Evolutionary conservation across 2,888 invertebrate genomes (phyloP).

Genomic region (Ormyrus nitidulus): DNA sequence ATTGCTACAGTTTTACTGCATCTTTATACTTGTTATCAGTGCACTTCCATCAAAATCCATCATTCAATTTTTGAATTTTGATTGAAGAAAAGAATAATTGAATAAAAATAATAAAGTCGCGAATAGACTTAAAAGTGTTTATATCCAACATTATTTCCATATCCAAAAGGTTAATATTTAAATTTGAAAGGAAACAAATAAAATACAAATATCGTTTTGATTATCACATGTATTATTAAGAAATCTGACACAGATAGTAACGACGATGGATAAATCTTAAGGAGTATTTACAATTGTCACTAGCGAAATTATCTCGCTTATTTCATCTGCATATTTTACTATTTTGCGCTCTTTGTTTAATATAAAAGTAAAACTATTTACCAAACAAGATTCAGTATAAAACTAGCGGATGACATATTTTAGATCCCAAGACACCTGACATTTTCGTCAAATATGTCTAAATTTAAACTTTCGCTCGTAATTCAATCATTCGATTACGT

Average conservation of each 20-base stretch:
- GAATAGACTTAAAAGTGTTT: slow-evolving; percentile 39
- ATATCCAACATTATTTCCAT: slow-evolving; percentile 34
- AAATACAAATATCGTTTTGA: slow-evolving; percentile 55
- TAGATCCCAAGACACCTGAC: slow-evolving; percentile 16
- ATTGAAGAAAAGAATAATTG: slow-evolving; percentile 44
- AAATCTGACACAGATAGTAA: slow-evolving; percentile 65
- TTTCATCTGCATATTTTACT: slow-evolving; percentile 40
- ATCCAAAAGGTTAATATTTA: slow-evolving; percentile 27
- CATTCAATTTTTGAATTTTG: slow-evolving; percentile 55
- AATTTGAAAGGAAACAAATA: slow-evolving; percentile 20
- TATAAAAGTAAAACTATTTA: slow-evolving; percentile 71
- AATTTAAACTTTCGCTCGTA: slow-evolving; percentile 55
- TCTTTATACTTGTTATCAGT: slow-evolving; percentile 56
- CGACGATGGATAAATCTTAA: slow-evolving; percentile 66
- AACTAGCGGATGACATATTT: slow-evolving; percentile 62
- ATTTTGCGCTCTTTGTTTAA: slow-evolving; percentile 61
- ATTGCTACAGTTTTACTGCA: slow-evolving; percentile 59
- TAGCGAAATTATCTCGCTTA: slow-evolving; percentile 25
- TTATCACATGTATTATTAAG: slow-evolving; percentile 66
- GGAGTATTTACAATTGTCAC: slow-evolving; percentile 68
- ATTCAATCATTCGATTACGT: slow-evolving; percentile 54
- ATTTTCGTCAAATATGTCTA: slow-evolving; percentile 35
- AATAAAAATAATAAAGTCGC: slow-evolving; percentile 50
- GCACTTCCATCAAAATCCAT: slow-evolving; percentile 53
- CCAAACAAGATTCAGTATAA: slow-evolving; percentile 70